These are phyloP conservation scores for Silurus lanzhouensis DNA, from an alignment of 2,797 vertebrate species.

Conservation along the genomic window DNA sequence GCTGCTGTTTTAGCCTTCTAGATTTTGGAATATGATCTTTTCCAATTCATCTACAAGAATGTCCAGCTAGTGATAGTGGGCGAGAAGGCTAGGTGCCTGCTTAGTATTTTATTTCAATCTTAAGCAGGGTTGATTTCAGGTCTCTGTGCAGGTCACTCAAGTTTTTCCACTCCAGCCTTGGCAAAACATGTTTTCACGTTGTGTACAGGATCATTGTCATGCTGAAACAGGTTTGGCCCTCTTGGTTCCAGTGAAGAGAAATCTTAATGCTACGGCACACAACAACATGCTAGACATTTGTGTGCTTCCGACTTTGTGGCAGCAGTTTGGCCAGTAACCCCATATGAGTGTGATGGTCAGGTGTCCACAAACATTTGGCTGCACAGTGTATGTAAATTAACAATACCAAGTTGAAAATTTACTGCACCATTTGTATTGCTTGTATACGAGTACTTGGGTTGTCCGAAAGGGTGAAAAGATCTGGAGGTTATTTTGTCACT, in stretches of 20 bases:
- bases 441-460: too few species aligned
- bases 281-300: not conserved
- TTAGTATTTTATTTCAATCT: not conserved
- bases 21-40: not conserved
- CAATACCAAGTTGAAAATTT: not conserved
- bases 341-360: not conserved
- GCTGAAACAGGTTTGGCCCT: not conserved
- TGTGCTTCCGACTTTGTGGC: not conserved
- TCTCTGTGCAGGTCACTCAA: not conserved
- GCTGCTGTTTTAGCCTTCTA: not conserved
- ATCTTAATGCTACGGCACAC: not conserved
- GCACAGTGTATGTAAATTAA: not conserved
- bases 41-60: not conserved
- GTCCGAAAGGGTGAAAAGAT: too few species aligned
- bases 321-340: not conserved
- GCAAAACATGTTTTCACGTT: not conserved
- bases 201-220: not conserved
- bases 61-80: not conserved
- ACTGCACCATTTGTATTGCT: too few species aligned
- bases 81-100: not conserved
- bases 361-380: not conserved
- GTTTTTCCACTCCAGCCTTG: not conserved
- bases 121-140: not conserved
- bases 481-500: too few species aligned
- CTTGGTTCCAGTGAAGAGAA: not conserved